Evolutionary conservation across 1,140 invertebrate genomes (phyloP), one percentile per base, ranked within the genome.

Genomic region (Colletes gigas): DNA sequence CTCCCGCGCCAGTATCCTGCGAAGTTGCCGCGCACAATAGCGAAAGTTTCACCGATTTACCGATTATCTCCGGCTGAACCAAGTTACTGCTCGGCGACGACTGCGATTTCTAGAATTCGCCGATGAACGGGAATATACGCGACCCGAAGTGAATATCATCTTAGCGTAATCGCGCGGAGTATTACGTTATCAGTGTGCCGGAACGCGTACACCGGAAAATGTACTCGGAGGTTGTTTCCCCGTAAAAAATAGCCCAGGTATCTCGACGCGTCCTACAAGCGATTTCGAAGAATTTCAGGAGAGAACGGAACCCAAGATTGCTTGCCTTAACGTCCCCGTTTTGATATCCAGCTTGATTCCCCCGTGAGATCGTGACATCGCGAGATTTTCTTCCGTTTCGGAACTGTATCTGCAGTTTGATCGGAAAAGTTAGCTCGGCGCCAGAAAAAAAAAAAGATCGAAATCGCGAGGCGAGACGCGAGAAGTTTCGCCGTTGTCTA

Each of bases 11-110:
- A 41, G n/a, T 67, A 67, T 80, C 84, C 78, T 65, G 70, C 55
- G 71, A 86, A 86, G 70, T 86, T 83, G 68, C 50, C 73, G 21
- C 76, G 74, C 75, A 83, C 84, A 87, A 86, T 83, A 83, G 85
- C 70, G 73, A 83, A 87, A 87, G 70, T 86, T 88, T 84, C 80
- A 55, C 44, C 82, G 84, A 84, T 76, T 82, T 77, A 59, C 78
- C 67, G 86, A 88, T 88, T 86, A 88, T 85, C 83, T 73, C 83
- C 68, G 71, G 74, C 73, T 76, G 55, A 63, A 67, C 50, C 75
- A 30, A 68, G 59, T 62, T 54, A 54, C 72, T 63, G n/a, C 79
- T n/a, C 71, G 50, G 65, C 63, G 12, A 19, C 15, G 17, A 15
- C 59, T 52, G 54, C 54, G 54, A 80, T 80, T 68, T 80, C 78